Evolutionary conservation across 2,113 vertebrate genomes (phyloP).

Genomic region (Equus przewalskii): DNA sequence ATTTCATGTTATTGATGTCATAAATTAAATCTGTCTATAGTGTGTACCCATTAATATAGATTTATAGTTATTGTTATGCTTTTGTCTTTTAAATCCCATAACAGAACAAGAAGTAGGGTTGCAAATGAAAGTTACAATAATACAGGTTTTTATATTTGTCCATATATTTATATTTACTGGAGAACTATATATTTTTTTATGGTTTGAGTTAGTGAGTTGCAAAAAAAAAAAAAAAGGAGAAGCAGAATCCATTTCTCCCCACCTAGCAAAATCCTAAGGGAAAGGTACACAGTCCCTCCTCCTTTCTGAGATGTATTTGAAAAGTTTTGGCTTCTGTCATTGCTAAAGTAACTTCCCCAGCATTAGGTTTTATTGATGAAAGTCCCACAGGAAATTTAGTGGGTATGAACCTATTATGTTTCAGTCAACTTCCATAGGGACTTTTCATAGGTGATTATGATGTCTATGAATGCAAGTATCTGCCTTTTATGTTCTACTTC

Average conservation of each 20-base stretch:
- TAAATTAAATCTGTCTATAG: not conserved
- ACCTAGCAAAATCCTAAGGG: not conserved
- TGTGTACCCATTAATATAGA: not conserved
- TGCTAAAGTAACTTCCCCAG: not conserved
- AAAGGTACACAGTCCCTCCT: not conserved
- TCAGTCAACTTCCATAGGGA: not conserved
- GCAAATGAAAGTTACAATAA: not conserved
- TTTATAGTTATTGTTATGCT: not conserved
- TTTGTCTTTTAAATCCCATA: not conserved
- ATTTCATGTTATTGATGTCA: not conserved
- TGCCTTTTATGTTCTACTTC: not conserved
- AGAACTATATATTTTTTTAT: not conserved
- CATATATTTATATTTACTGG: not conserved
- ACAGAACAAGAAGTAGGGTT: not conserved
- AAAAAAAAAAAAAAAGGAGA: not conserved
- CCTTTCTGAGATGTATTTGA: not conserved
- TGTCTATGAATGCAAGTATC: not conserved
- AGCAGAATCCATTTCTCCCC: not conserved
- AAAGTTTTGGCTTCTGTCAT: not conserved
- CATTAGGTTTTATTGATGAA: not conserved
- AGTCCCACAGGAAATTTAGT: not conserved
- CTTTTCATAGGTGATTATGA: not conserved
- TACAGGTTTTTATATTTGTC: not conserved
- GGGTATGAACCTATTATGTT: not conserved
- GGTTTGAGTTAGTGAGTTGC: not conserved